Conservation (phyloP, 2,888 invertebrate species). For the Drosophila nigritarsus region DNA sequence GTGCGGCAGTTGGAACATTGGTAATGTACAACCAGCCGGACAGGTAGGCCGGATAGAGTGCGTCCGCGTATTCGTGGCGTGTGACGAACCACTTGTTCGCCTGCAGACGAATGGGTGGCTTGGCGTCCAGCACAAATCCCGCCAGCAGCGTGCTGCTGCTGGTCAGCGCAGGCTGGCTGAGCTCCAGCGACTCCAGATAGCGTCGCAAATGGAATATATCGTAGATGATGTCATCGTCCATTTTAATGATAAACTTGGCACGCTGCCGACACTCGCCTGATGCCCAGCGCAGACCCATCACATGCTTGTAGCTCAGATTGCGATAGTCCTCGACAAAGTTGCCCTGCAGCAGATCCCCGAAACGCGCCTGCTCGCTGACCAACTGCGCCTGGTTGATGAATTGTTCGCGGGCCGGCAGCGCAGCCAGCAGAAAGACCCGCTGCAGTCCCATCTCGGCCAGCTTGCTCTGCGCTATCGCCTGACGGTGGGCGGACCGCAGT, state of each 20-base stretch:
- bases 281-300: slow-evolving; percentile 93
- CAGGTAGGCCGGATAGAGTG: slow-evolving; percentile 90
- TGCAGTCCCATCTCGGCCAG: slow-evolving; percentile 87
- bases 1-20: slow-evolving; percentile 87
- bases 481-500: slow-evolving; percentile 89
- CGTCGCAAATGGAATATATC: slow-evolving; percentile 88
- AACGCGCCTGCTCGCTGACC: slow-evolving; percentile 87
- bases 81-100: slow-evolving; percentile 93
- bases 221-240: slow-evolving; percentile 92
- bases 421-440: slow-evolving; percentile 90
- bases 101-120: slow-evolving; percentile 88
- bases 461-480: slow-evolving; percentile 87
- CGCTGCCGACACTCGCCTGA: slow-evolving; percentile 86
- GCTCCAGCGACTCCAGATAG: slow-evolving; percentile 84
- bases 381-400: slow-evolving; percentile 87
- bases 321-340: slow-evolving; percentile 91
- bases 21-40: slow-evolving; percentile 95
- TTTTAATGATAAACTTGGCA: slow-evolving; percentile 90
- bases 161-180: slow-evolving; percentile 75
- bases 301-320: slow-evolving; percentile 93
- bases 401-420: slow-evolving; percentile 86
- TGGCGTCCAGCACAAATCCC: slow-evolving; percentile 89
- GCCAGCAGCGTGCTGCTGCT: slow-evolving; percentile 86
- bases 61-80: slow-evolving; percentile 87
- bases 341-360: slow-evolving; percentile 91